Conservation (phyloP, 2,797 vertebrate genomes). For the Tauraco hartlaubi region DNA sequence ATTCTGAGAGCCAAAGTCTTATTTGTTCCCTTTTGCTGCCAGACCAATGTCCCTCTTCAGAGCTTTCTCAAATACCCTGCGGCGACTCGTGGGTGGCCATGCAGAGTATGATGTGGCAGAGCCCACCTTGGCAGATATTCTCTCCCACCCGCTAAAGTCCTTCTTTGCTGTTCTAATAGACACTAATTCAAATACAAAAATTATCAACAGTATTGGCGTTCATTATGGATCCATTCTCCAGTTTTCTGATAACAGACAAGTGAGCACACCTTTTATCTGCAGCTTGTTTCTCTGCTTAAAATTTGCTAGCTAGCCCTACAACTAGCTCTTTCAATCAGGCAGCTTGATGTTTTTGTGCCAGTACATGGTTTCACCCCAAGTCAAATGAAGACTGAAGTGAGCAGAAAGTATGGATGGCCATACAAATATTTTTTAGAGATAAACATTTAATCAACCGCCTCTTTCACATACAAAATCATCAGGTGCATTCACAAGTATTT, state of each 20-base stretch:
- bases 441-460: neutral
- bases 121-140: neutral
- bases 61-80: neutral
- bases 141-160: accelerated
- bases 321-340: neutral
- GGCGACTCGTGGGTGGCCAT: neutral
- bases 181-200: neutral
- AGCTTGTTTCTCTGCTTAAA: neutral
- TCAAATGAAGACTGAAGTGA: neutral
- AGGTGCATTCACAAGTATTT: neutral
- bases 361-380: neutral
- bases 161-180: neutral
- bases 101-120: accelerated
- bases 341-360: neutral
- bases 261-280: accelerated
- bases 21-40: neutral
- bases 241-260: neutral
- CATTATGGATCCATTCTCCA: neutral
- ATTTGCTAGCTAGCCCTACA: neutral
- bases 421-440: neutral
- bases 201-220: neutral
- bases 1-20: neutral
- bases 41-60: neutral
- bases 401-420: neutral
- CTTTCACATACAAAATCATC: neutral